These are phyloP conservation scores for Philhelius pedissequus DNA, from an alignment of 2,888 invertebrate genomes.

Conservation along the genomic window DNA sequence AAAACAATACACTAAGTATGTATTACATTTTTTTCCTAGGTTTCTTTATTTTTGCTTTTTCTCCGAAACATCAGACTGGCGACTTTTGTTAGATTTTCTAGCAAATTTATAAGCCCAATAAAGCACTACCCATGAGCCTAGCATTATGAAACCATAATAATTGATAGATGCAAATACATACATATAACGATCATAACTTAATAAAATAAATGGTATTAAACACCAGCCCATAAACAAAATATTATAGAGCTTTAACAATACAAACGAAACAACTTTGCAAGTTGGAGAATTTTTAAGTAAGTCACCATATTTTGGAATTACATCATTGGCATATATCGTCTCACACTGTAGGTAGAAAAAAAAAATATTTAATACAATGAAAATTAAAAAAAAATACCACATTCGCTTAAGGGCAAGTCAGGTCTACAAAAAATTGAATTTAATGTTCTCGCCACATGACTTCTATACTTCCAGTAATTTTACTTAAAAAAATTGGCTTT, in stretches of 20 bases:
- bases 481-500: background rate
- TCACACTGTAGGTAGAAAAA: constrained; percentile 70
- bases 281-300: constrained; percentile 70
- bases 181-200: constrained; percentile 86
- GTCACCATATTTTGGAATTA: constrained; percentile 72
- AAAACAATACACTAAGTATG: background rate
- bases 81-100: background rate
- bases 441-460: too few relatives aligned
- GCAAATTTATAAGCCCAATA: constrained; percentile 69
- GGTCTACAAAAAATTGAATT: too few relatives aligned
- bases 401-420: background rate
- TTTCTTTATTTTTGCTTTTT: background rate
- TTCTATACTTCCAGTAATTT: background rate
- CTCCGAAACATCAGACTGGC: background rate
- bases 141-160: constrained; percentile 85
- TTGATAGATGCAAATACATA: constrained; percentile 83
- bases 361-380: background rate
- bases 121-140: constrained; percentile 81
- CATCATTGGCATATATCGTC: constrained; percentile 70
- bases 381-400: background rate
- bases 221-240: constrained; percentile 92
- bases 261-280: constrained; percentile 79
- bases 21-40: background rate
- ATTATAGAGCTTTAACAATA: constrained; percentile 85
- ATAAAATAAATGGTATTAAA: constrained; percentile 86